Evolutionary conservation across 2,797 vertebrate species (phyloP), one percentile per base, ranked within the genome.

Genomic region (Periparus ater): DNA sequence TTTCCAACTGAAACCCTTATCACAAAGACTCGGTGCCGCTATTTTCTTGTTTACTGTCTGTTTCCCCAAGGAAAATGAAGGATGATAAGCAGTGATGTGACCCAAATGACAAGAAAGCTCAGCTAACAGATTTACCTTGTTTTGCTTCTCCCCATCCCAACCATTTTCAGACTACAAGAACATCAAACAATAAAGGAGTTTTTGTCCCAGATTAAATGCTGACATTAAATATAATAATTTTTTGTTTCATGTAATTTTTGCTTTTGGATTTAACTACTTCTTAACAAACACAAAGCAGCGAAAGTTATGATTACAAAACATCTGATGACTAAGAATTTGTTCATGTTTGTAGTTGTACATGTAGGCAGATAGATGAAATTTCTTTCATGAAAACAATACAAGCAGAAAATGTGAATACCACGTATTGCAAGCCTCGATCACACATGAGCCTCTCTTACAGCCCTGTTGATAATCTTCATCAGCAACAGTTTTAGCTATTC

Each of bases 401-500:
- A 63, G 11, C 6, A 4, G 18, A 76, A 78, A 25, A 60, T 76
- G 36, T 74, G 61, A 85, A 82, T 87, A 50, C 34, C 18, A 57
- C 40, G 36, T 84, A 75, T 57, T 86, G 19, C 36, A 81, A 73
- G 7, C 9, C 20, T 78, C 50, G 48, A 2, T 70, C 67, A 79
- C n/a, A 82, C 23, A 21, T 12, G 32, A 57, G 30, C 30, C 22
- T 82, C 17, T 82, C 53, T 9, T 82, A 18, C 26, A 95, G 15
- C 25, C 53, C 42, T 85, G 21, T 67, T 91, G 78, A 82, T 71
- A 70, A 78, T 93, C 30, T 90, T 67, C 60, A 79, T 79, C 83
- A 79, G 45, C 48, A 90, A 63, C 53, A 67, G 63, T 93, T 91
- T 96, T 51, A 93, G 34, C 74, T 91, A 23, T 76, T 91, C 29